A percentile compares a stretch with the other conserved stretches of the same genome.
phyloP scores from a whole-genome alignment of 2,888 invertebrate genomes.

The Clunio marinus region DNA sequence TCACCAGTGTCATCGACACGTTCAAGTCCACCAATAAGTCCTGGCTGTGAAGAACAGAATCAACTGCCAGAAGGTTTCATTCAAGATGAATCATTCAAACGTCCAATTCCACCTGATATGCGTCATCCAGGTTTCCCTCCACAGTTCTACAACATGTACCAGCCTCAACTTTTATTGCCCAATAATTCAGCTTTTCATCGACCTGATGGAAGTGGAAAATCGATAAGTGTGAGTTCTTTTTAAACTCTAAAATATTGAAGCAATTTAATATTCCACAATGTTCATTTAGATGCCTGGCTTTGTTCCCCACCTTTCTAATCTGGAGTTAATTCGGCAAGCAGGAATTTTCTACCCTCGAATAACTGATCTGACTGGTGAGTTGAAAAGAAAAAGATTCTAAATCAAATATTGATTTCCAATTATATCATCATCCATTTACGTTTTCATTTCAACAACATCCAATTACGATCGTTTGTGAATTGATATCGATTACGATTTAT shows the following conservation, averaged over 20 bases:
- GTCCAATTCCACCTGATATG: slow-evolving; percentile 47
- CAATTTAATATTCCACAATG: slow-evolving; percentile 15
- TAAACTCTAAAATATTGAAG: neutral
- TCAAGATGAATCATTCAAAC: slow-evolving; percentile 43
- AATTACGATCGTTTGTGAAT: slow-evolving; percentile 27
- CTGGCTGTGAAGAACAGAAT: slow-evolving; percentile 76
- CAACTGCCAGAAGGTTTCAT: slow-evolving; percentile 55
- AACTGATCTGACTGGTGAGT: slow-evolving; percentile 73
- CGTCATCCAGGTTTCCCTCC: slow-evolving; percentile 50
- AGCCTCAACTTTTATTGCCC: slow-evolving; percentile 54
- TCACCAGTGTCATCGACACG: slow-evolving; percentile 59
- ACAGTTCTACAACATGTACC: slow-evolving; percentile 50
- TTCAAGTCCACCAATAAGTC: slow-evolving; percentile 76
- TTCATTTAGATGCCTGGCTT: slow-evolving; percentile 46
- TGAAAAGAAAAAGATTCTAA: neutral
- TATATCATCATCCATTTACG: slow-evolving; percentile 3
- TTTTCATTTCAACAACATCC: slow-evolving; percentile 38
- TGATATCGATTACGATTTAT: slow-evolving; percentile 36
- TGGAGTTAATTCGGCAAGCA: slow-evolving; percentile 86
- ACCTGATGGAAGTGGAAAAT: slow-evolving; percentile 52
- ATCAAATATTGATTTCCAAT: slow-evolving; percentile 39
- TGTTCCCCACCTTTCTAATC: slow-evolving; percentile 73
- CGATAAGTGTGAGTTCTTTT: slow-evolving; percentile 48
- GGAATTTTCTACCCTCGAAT: slow-evolving; percentile 89
- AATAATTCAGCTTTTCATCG: slow-evolving; percentile 56